These are phyloP conservation scores for Poecilia wingei DNA, from an alignment of 2,797 vertebrate species.

Conservation along the genomic window DNA sequence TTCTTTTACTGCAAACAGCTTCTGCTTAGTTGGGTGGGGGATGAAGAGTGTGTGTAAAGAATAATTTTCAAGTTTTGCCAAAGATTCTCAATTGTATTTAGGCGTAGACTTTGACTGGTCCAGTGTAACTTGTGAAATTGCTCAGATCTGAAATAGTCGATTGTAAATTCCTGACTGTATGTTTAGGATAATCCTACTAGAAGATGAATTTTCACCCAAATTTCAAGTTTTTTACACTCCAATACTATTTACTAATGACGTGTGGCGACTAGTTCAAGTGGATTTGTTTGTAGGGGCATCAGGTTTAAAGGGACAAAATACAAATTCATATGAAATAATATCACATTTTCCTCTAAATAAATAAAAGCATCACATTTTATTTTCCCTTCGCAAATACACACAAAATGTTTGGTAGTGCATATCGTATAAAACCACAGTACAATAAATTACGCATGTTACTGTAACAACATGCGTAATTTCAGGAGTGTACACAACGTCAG, in stretches of 20 bases:
- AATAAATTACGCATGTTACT: too few species aligned
- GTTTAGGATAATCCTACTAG: not conserved
- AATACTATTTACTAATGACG: not conserved
- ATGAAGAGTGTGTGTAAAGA: not conserved
- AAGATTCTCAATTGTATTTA: not conserved
- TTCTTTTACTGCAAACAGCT: not conserved
- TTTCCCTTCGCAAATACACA: not conserved
- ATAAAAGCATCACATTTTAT: not conserved
- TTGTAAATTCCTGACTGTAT: not conserved
- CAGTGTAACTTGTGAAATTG: not conserved
- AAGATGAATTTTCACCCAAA: not conserved
- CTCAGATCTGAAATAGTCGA: not conserved
- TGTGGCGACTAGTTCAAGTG: not conserved
- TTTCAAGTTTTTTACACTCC: not conserved
- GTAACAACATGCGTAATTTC: not conserved
- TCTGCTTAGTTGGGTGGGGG: not conserved
- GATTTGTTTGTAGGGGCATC: not conserved
- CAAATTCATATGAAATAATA: not conserved
- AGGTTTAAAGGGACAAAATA: not conserved
- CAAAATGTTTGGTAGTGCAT: not conserved
- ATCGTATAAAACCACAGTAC: not conserved
- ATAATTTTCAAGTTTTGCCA: not conserved
- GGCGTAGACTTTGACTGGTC: not conserved
- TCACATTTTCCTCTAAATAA: not conserved
- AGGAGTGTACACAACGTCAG: not conserved